These are phyloP conservation scores for Seriola rivoliana DNA, from an alignment of 2,113 vertebrate genomes.

Conservation along the genomic window DNA sequence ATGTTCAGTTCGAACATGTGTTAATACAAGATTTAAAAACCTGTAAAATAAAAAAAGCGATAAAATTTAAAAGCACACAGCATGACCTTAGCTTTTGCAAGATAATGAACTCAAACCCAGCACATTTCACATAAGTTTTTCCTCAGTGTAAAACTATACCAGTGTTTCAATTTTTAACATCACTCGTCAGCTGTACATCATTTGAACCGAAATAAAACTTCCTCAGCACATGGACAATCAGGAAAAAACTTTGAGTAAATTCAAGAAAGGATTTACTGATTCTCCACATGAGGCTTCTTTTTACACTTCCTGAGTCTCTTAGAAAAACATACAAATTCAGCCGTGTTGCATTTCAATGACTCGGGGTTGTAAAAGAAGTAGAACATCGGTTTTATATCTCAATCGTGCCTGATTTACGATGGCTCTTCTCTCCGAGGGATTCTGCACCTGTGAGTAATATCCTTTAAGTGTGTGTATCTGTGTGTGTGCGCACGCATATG, in stretches of 20 bases:
- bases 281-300: conserved; percentile 34
- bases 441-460: conserved; percentile 75
- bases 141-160: conserved; percentile 20
- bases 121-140: conserved; percentile 13
- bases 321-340: conserved; percentile 60
- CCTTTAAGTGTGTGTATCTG: conserved; percentile 49
- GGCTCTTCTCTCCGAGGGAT: conserved; percentile 57
- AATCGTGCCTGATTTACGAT: conserved; percentile 75
- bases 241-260: conserved; percentile 18
- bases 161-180: conserved; percentile 10
- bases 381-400: conserved; percentile 76
- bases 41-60: not conserved
- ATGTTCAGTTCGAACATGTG: not conserved
- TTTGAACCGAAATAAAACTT: conserved; percentile 25
- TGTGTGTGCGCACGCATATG: conserved; percentile 22
- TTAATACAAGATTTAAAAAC: not conserved
- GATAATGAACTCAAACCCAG: conserved; percentile 18
- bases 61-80: conserved; percentile 32
- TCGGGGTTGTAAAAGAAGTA: conserved; percentile 49
- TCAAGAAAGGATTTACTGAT: conserved; percentile 22
- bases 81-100: conserved; percentile 24
- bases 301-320: conserved; percentile 47
- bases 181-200: conserved; percentile 10
- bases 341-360: conserved; percentile 61
- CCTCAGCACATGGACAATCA: conserved; percentile 20